Conservation (phyloP, 2,888 invertebrate genomes). For the Cenopis cana region DNA sequence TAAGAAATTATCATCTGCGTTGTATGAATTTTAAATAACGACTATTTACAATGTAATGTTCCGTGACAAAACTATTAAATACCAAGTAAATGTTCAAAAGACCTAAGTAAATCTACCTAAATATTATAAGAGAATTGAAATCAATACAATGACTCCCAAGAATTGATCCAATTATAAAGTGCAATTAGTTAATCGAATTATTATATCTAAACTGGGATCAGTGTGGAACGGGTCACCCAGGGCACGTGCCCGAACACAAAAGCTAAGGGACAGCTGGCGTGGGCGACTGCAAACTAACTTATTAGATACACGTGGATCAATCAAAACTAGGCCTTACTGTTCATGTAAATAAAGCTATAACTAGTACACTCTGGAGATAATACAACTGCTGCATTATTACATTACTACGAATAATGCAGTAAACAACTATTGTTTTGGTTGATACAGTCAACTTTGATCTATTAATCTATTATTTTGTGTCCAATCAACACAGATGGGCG, state of each 20-base stretch:
- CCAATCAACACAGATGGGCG: background rate
- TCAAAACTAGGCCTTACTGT: conserved; percentile 16
- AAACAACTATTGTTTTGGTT: conserved; percentile 14
- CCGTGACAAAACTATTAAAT: background rate
- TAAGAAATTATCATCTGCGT: background rate
- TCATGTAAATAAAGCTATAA: background rate
- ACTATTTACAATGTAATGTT: too few species aligned
- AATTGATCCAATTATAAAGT: background rate
- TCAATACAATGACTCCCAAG: background rate
- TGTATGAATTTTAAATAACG: background rate
- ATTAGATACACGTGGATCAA: conserved; percentile 44
- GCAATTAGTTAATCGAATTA: background rate
- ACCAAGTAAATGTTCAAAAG: background rate
- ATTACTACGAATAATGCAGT: conserved; percentile 7
- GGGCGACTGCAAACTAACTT: conserved; percentile 62
- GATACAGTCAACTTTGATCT: conserved; percentile 27
- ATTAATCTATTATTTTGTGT: background rate
- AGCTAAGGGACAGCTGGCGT: conserved; percentile 77
- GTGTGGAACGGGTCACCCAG: conserved; percentile 35
- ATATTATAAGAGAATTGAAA: too few species aligned
- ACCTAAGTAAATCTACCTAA: too few species aligned
- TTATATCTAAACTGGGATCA: conserved; percentile 10
- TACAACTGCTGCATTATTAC: background rate
- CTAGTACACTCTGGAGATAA: conserved; percentile 3
- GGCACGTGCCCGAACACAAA: conserved; percentile 79